Evolutionary conservation across 1,140 invertebrate genomes (phyloP), one percentile per base, ranked within the genome.

Genomic region (Meloidogyne exigua): DNA sequence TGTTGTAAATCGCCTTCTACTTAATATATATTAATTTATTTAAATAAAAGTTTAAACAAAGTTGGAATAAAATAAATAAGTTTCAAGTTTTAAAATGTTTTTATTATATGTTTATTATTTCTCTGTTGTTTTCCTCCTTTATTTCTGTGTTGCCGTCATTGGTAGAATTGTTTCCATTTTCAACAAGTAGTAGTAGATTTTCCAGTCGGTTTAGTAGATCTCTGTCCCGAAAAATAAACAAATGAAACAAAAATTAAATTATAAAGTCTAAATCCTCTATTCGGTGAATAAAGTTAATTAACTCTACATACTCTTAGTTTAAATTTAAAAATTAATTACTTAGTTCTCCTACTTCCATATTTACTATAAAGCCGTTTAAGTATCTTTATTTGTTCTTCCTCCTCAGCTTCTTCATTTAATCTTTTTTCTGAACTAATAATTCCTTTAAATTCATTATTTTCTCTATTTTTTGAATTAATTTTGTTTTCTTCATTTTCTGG

Each of bases 301-400:
- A n/a, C n/a, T n/a, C n/a, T n/a, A 32, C n/a, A 69, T 21, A 25
- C 1, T 42, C 32, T 11, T 69, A 39, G 7, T 12, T 68, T 21
- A 44, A 26, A 44, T 25, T 39, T 32, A 68, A 23, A 26, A 57
- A n/a, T 25, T 11, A 36, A 26, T 62, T 23, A 73, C 72, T 65
- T 73, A 21, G 72, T 49, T 39, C 65, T 73, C n/a, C 49, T 57
- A 18, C 28, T 28, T 15, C 72, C 72, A 65, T 73, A 73, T 73
- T 65, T 73, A 36, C 72, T 73, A 65, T 73, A 73, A 21, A 73
- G 21, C 57, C 72, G 23, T 28, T 62, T 36, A 65, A 73, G 72
- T 73, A 73, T 73, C 21, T 13, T 28, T 21, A 23, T 62, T 32
- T 73, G 72, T 65, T 73, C 72, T 23, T 73, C 57, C 11, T 73